Percentiles rank a stretch among this genome's conserved stretches.
Evolutionary conservation across 2,113 vertebrate species (phyloP).

Genomic region (Chroicocephalus ridibundus): DNA sequence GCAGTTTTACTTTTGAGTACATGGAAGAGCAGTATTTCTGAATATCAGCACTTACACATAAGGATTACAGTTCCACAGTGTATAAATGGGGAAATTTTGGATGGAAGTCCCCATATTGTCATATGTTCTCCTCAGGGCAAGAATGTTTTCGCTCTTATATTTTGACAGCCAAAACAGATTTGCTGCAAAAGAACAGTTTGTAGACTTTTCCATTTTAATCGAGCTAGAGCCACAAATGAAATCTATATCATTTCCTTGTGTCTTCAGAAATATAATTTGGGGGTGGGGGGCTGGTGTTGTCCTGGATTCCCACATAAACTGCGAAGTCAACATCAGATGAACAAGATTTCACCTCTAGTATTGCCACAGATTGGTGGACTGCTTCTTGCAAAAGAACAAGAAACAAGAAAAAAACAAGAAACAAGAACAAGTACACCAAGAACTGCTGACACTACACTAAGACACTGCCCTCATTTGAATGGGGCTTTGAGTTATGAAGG

Average conservation of each 20-base stretch:
- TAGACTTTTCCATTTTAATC: background rate
- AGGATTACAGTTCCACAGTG: background rate
- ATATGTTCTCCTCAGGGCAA: slow-evolving; percentile 8
- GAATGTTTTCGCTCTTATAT: background rate
- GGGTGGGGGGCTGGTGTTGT: background rate
- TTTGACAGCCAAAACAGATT: slow-evolving; percentile 27
- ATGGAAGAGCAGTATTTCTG: slow-evolving; percentile 19
- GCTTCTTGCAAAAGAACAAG: background rate
- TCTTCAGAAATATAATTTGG: background rate
- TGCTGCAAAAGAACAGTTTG: background rate
- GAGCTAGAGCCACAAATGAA: background rate
- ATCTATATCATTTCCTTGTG: background rate
- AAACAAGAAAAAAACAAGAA: background rate
- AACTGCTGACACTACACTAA: background rate
- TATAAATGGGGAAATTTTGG: slow-evolving; percentile 6
- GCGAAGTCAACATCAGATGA: background rate
- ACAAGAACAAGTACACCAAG: background rate
- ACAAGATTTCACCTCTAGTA: background rate
- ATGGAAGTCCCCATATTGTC: background rate
- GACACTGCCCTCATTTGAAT: background rate
- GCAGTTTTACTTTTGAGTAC: background rate
- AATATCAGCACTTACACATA: slow-evolving; percentile 30
- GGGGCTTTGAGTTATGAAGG: background rate
- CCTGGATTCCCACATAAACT: background rate
- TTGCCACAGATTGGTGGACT: background rate